A percentile compares a stretch with the other conserved stretches of the same genome.
phyloP scores from a whole-genome alignment of 2,888 invertebrate species.

The Rhogogaster chlorosoma region DNA sequence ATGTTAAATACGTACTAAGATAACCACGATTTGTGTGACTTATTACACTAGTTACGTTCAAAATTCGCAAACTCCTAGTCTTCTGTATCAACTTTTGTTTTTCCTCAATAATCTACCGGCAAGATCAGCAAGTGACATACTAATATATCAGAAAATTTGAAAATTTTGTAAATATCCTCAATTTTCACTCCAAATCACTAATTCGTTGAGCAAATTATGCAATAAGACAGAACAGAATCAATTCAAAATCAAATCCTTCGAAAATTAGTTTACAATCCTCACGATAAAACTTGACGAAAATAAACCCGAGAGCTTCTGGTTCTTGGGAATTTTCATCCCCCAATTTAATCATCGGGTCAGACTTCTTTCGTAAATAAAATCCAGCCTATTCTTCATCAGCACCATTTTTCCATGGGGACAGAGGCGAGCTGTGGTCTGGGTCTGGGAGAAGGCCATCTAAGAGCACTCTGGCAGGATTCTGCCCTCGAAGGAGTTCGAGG shows the following conservation, averaged over 20 bases:
- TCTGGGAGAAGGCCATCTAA: constrained; percentile 74
- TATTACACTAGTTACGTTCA: background rate
- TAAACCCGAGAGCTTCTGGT: background rate
- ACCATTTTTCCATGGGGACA: constrained; percentile 74
- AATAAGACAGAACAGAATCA: too few species aligned
- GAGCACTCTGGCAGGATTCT: constrained; percentile 74
- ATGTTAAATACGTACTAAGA: background rate
- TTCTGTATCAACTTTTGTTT: background rate
- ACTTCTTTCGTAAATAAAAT: background rate
- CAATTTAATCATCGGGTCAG: background rate
- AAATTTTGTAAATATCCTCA: background rate
- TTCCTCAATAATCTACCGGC: background rate
- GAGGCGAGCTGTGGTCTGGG: constrained; percentile 72
- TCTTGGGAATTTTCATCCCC: too few species aligned
- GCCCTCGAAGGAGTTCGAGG: constrained; percentile 74
- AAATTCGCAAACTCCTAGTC: background rate
- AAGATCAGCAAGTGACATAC: background rate
- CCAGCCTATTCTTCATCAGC: constrained; percentile 64
- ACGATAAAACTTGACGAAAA: background rate
- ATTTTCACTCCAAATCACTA: background rate
- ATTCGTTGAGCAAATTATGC: background rate
- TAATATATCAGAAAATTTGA: background rate
- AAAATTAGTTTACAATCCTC: background rate
- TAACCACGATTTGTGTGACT: background rate
- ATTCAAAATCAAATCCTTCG: background rate